Evolutionary conservation across 2,113 vertebrate genomes (phyloP), one percentile per base, ranked within the genome.

Genomic region (Felis catus): DNA sequence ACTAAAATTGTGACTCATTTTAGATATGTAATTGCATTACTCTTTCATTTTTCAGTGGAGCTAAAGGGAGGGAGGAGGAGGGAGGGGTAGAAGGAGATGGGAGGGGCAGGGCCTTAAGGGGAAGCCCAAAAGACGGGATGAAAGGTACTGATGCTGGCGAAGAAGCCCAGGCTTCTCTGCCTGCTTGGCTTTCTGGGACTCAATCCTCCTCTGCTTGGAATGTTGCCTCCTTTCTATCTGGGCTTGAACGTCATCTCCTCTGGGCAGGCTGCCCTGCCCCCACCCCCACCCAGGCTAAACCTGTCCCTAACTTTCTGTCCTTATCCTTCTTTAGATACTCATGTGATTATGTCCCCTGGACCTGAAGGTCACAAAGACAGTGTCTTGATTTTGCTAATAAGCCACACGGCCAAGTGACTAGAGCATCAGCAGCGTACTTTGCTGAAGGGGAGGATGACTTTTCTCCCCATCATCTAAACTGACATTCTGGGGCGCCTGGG

Each of bases 1-100:
- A 74, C 70, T 80, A 68, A 63, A 95, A 79, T 31, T 29, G 27
- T 55, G 91, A 83, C 48, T 95, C 80, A 84, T 76, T 84, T 82
- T n/a, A 10, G 61, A 3, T 27, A 74, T 31, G 11, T 14, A 84
- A 55, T 25, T 89, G 66, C 27, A 31, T 68, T 88, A 31, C 19
- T 45, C 36, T 78, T 92, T 73, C 39, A n/a, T 78, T 91, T 91
- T 58, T 55, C 80, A 58, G 55, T 48, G 48, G 66, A 51, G 27
- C 61, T 84, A 31, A 76, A 80, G 25, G 74, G 8, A 55, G 27
- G 14, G 21, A 45, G 13, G 19, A 45, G 27, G 68, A 4, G 16
- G 2, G 16, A 33, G 27, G 82, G 33, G 39, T 33, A 48, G 12
- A 51, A 27, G 21, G 3, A 83, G 27, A 58, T 8, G 31, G 18